Conservation (phyloP, 2,888 invertebrate species). For the Xanthorhoe spadicearia region DNA sequence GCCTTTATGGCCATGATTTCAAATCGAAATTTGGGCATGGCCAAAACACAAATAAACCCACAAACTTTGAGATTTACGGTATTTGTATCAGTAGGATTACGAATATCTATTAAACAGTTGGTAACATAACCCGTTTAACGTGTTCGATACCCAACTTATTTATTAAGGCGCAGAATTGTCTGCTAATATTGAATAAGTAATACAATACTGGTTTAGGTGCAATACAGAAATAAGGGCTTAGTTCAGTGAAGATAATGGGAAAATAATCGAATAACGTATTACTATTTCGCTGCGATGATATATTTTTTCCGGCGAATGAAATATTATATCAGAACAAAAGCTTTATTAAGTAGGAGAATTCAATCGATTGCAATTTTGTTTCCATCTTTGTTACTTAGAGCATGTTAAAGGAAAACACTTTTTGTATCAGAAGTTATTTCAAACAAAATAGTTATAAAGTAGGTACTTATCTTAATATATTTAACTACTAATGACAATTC, state of each 20-base stretch:
- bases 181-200: constrained; percentile 19
- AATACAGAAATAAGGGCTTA: constrained; percentile 12
- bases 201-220: constrained; percentile 12
- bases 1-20: too few relatives aligned
- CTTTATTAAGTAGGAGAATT: not conserved
- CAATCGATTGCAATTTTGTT: not conserved
- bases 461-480: too few relatives aligned
- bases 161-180: constrained; percentile 34
- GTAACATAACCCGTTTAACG: constrained; percentile 43
- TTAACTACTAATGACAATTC: too few relatives aligned
- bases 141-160: constrained; percentile 43
- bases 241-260: not conserved
- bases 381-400: too few relatives aligned
- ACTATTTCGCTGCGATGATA: not conserved
- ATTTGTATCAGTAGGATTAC: not conserved
- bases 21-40: too few relatives aligned
- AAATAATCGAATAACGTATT: not conserved
- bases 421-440: too few relatives aligned
- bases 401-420: too few relatives aligned
- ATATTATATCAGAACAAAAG: not conserved
- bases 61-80: not conserved
- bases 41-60: not conserved
- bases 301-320: not conserved
- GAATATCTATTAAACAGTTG: constrained; percentile 9
- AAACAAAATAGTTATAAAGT: too few relatives aligned